phyloP scores from a whole-genome alignment of 2,888 invertebrate genomes.

The Metopia argyrocephala region DNA sequence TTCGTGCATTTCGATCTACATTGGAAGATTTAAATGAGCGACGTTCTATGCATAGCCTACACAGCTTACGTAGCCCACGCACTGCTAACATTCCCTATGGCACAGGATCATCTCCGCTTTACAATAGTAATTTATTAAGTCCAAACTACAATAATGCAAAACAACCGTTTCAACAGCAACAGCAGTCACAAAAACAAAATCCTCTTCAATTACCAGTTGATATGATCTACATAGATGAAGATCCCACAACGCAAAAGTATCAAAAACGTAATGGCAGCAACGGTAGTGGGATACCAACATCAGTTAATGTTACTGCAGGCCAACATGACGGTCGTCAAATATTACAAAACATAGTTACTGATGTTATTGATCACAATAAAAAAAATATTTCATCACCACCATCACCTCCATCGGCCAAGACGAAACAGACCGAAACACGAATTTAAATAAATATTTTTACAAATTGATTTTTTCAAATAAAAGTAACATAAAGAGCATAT shows the following conservation, averaged over 20 bases:
- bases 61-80: slow-evolving; percentile 92
- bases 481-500: too few relatives aligned
- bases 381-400: not conserved
- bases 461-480: too few relatives aligned
- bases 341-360: not conserved
- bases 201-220: slow-evolving; percentile 80
- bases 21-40: slow-evolving; percentile 99
- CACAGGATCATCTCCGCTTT: slow-evolving; percentile 68
- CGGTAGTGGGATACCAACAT: slow-evolving; percentile 10
- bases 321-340: not conserved
- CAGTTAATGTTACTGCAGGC: not conserved
- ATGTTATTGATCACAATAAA: not conserved
- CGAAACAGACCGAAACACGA: slow-evolving; percentile 70
- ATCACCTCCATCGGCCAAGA: slow-evolving; percentile 30
- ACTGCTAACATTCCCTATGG: slow-evolving; percentile 77
- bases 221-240: slow-evolving; percentile 86
- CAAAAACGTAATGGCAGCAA: slow-evolving; percentile 66
- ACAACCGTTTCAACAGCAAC: slow-evolving; percentile 67
- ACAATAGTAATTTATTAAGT: slow-evolving; percentile 74
- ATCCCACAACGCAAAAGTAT: slow-evolving; percentile 73
- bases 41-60: slow-evolving; percentile 98
- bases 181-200: slow-evolving; percentile 68
- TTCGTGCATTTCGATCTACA: slow-evolving; percentile 99
- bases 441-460: slow-evolving; percentile 67
- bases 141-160: slow-evolving; percentile 67